These are phyloP conservation scores for Eupristina koningsbergeri DNA, from an alignment of 1,140 invertebrate genomes.

Conservation along the genomic window DNA sequence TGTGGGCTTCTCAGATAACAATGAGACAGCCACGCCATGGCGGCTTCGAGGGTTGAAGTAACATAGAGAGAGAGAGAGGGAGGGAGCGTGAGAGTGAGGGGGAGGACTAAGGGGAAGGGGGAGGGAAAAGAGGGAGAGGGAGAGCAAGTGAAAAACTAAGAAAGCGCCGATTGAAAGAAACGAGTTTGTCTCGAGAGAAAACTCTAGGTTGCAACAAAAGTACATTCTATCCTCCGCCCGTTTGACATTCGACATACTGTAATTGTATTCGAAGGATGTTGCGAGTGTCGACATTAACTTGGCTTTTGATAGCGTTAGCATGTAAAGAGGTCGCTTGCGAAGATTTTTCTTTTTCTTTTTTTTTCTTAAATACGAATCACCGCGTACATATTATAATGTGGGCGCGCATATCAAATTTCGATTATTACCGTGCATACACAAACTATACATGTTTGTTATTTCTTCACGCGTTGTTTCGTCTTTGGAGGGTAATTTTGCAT, in stretches of 20 bases:
- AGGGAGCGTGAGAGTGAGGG: no score
- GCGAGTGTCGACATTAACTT: background rate
- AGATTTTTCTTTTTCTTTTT: background rate
- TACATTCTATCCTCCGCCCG: background rate
- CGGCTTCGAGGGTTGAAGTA: slow-evolving; percentile 29
- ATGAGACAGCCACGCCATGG: slow-evolving; percentile 52
- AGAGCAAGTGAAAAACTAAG: background rate
- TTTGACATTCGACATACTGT: slow-evolving; percentile 35
- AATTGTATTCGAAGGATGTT: slow-evolving; percentile 20
- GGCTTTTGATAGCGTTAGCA: background rate
- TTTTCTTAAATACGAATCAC: background rate
- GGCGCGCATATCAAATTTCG: slow-evolving; percentile 27
- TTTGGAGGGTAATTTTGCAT: slow-evolving; percentile 13
- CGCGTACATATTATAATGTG: background rate
- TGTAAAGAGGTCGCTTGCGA: background rate
- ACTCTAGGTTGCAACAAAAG: background rate
- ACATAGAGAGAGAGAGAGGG: background rate
- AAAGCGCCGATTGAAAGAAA: background rate
- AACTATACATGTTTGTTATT: background rate
- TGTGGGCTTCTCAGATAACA: slow-evolving; percentile 62
- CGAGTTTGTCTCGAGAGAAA: background rate
- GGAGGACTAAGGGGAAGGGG: background rate
- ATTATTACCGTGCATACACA: slow-evolving; percentile 22
- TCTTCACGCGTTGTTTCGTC: background rate
- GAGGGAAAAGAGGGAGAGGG: background rate